Evolutionary conservation across 1,140 invertebrate genomes (phyloP).

Genomic region (Bombus superbus): DNA sequence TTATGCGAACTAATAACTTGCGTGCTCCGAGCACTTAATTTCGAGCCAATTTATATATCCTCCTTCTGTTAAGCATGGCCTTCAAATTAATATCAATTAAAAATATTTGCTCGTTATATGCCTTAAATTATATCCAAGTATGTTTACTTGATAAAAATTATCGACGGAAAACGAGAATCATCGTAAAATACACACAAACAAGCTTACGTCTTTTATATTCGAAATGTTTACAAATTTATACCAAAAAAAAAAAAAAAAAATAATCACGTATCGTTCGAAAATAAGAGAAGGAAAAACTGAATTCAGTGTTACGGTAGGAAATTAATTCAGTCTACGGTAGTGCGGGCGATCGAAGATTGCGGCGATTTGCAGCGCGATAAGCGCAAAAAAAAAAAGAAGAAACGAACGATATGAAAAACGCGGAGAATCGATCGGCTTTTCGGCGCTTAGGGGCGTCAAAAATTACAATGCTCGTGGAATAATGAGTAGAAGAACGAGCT

Average conservation of each 20-base stretch:
- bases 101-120: background rate
- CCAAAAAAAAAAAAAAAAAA: background rate
- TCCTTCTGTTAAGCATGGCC: background rate
- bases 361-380: background rate
- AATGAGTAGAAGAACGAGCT: slow-evolving; percentile 55
- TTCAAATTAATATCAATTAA: background rate
- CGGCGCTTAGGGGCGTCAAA: slow-evolving; percentile 19
- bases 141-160: background rate
- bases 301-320: background rate
- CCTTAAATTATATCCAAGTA: background rate
- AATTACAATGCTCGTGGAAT: slow-evolving; percentile 54
- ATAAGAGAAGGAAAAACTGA: background rate
- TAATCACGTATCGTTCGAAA: background rate
- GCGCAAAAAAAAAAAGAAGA: background rate
- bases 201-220: too few species aligned
- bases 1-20: slow-evolving; percentile 38
- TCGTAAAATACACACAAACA: too few species aligned
- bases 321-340: background rate
- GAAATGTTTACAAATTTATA: background rate
- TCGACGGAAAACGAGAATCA: background rate
- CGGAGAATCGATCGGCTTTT: background rate
- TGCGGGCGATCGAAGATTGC: background rate
- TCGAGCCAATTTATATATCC: background rate
- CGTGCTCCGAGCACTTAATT: slow-evolving; percentile 21
- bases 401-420: background rate